These are phyloP conservation scores for Albula goreensis DNA, from an alignment of 2,113 vertebrate species.

Conservation along the genomic window DNA sequence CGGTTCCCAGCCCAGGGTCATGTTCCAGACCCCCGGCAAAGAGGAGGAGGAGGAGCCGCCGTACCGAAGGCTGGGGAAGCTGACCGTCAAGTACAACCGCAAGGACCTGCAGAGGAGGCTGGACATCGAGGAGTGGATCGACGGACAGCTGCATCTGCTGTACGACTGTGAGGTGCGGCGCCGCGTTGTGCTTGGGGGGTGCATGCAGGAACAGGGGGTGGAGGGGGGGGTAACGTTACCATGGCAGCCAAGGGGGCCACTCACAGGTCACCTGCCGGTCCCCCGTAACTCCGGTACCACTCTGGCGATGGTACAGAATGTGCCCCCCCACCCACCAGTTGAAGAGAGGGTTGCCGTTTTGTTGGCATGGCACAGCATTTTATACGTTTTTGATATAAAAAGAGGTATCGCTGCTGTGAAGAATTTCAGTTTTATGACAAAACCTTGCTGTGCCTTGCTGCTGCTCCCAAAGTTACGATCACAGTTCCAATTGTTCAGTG, in stretches of 20 bases:
- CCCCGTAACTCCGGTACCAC: too few species aligned
- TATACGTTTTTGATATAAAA: too few species aligned
- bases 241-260: not conserved
- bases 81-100: conserved; percentile 76
- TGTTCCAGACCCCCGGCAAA: conserved; percentile 78
- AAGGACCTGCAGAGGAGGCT: conserved; percentile 76
- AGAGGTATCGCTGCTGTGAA: too few species aligned
- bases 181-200: not conserved
- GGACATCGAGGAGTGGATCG: conserved; percentile 78
- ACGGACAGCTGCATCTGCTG: conserved; percentile 69
- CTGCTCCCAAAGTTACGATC: too few species aligned
- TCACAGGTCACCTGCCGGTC: not conserved
- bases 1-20: conserved; percentile 78
- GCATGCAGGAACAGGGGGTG: not conserved
- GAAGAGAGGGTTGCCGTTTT: too few species aligned
- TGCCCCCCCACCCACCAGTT: too few species aligned
- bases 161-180: conserved; percentile 69
- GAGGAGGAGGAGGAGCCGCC: conserved; percentile 60
- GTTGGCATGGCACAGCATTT: too few species aligned
- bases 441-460: too few species aligned
- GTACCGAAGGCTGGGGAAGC: conserved; percentile 62
- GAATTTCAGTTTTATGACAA: too few species aligned
- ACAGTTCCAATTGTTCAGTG: too few species aligned
- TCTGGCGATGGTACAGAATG: too few species aligned
- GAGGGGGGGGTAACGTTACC: not conserved